Evolutionary conservation across 37 sponge, comb jelly and placozoan genomes (phyloP).

Genomic region (Eunapius fragilis): DNA sequence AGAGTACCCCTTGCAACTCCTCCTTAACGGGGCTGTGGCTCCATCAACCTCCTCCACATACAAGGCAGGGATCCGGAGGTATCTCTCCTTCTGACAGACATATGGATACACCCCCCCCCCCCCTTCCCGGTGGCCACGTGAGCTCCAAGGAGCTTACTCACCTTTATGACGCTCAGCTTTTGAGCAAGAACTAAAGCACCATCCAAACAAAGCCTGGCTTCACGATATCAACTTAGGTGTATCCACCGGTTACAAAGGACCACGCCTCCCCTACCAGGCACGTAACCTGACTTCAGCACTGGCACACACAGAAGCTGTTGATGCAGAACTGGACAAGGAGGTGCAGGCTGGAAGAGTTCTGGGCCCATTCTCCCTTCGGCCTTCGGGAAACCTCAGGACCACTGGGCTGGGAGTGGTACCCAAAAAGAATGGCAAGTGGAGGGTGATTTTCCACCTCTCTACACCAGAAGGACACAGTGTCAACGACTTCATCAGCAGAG

Average conservation of each 20-base stretch:
- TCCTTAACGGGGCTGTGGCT: no score
- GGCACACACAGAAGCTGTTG: neutral
- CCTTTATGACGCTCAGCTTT: neutral
- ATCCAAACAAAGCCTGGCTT: no score
- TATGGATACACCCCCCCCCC: no score
- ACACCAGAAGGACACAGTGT: constrained; percentile 11
- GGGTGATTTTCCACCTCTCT: constrained; percentile 25
- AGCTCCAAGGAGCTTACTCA: constrained; percentile 6
- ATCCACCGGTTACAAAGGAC: neutral
- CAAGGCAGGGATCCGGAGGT: no score
- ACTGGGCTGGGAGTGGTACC: no score
- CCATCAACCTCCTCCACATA: no score
- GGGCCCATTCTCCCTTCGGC: constrained; percentile 1
- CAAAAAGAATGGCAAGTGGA: neutral
- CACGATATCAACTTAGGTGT: neutral
- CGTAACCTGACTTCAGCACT: constrained; percentile 5
- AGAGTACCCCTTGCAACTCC: no score
- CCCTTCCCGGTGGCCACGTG: neutral
- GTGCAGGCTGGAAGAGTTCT: neutral
- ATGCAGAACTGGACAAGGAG: constrained; percentile 6
- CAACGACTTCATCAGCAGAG: constrained; percentile 18
- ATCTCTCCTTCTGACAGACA: no score
- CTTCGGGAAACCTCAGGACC: neutral
- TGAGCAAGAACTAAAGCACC: no score
- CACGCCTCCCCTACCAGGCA: neutral